Evolutionary conservation across 2,888 invertebrate genomes (phyloP), one percentile per base, ranked within the genome.

Genomic region (Lasiommata megera): DNA sequence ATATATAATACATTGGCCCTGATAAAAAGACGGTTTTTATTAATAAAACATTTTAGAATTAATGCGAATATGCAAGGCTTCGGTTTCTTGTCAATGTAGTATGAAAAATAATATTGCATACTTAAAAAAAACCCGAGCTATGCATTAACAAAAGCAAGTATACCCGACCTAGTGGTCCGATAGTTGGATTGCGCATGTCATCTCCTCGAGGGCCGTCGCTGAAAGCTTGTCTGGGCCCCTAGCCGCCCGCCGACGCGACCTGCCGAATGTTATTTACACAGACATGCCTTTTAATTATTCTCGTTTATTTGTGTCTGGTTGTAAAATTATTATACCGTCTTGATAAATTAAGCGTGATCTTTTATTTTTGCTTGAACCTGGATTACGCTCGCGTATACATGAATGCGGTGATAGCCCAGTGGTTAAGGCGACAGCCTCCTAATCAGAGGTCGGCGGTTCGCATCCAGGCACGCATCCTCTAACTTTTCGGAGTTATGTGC

Each of bases 231-330:
- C 54, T 59, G 56, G 52, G 23, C 23, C 18, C 18, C 31, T 58
- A 54, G 52, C 36, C 16, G 14, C 40, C 29, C 54, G 61, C 47
- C 61, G 60, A n/a, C n/a, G n/a, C n/a, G n/a, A 62, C 60, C 57
- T 51, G 63, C 54, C 58, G 54, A 62, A 61, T 60, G 56, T 54
- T 62, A 63, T 67, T 67, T 63, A 63, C 58, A 56, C 61, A 60
- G 53, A 53, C 51, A 57, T 54, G 51, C 58, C 56, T 64, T 63
- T 66, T 54, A 60, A 59, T 63, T 62, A 59, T 63, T 62, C 57
- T 62, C 29, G 58, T 64, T 66, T 67, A 66, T 68, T 68, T 67
- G 44, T 64, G 66, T 66, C 64, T 64, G 62, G 48, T 51, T 48
- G 54, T 57, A 58, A 56, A 53, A 59, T 54, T 61, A 61, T 54